A percentile compares a stretch with the other conserved stretches of the same genome.
phyloP scores from a whole-genome alignment of 2,888 invertebrate genomes.

The Ptychoptera contaminata region DNA sequence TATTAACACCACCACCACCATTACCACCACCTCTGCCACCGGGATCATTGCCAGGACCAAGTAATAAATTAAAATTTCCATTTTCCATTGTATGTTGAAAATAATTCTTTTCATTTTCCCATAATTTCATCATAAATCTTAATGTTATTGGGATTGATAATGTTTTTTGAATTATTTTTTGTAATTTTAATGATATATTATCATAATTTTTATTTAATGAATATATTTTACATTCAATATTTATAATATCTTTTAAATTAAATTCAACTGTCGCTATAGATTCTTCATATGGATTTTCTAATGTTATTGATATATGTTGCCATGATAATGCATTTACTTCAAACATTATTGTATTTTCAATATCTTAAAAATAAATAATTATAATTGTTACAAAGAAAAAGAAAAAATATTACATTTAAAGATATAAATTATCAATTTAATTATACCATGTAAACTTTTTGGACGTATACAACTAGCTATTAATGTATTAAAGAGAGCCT shows the following conservation, averaged over 20 bases:
- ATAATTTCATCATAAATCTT: conserved; percentile 69
- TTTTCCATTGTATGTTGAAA: conserved; percentile 37
- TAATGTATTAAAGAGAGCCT: conserved; percentile 81
- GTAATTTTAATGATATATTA: conserved; percentile 27
- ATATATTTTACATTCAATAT: conserved; percentile 62
- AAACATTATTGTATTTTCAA: conserved; percentile 52
- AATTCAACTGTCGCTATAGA: conserved; percentile 87
- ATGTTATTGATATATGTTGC: conserved; percentile 74
- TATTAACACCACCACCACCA: neutral
- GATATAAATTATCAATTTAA: neutral
- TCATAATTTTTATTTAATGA: conserved; percentile 38
- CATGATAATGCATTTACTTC: conserved; percentile 83
- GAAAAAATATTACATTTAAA: neutral
- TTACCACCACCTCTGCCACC: conserved; percentile 29
- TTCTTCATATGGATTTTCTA: conserved; percentile 86
- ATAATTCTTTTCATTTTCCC: conserved; percentile 55
- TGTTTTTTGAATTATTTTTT: conserved; percentile 67
- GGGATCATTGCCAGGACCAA: conserved; percentile 46
- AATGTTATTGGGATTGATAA: conserved; percentile 88
- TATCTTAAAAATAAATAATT: conserved; percentile 22
- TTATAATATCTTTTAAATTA: conserved; percentile 64
- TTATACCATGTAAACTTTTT: conserved; percentile 57
- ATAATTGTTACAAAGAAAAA: neutral
- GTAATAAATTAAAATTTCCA: conserved; percentile 48
- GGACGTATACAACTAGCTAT: conserved; percentile 77